Evolutionary conservation across 2,888 invertebrate species (phyloP).

Genomic region (Eupithecia tripunctaria): DNA sequence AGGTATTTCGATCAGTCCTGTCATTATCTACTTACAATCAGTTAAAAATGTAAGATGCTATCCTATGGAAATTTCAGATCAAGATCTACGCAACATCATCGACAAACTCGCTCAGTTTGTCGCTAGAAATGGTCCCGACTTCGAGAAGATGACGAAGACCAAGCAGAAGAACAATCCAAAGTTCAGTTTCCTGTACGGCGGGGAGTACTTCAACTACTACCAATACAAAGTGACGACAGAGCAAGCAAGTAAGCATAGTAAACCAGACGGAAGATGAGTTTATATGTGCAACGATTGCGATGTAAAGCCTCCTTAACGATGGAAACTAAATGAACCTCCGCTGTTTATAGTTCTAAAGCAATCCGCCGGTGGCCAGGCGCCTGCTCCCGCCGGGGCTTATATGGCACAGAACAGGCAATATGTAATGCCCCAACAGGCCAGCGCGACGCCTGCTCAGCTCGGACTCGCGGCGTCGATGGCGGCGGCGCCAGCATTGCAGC

Average conservation of each 20-base stretch:
- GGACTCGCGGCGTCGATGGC: slow-evolving; percentile 82
- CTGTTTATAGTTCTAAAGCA: slow-evolving; percentile 91
- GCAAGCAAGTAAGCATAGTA: slow-evolving; percentile 92
- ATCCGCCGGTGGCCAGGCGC: slow-evolving; percentile 84
- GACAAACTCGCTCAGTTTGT: slow-evolving; percentile 99
- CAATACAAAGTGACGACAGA: slow-evolving; percentile 97
- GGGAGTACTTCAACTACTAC: slow-evolving; percentile 98
- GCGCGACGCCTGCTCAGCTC: slow-evolving; percentile 83
- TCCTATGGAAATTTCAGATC: slow-evolving; percentile 86
- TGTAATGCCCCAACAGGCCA: slow-evolving; percentile 84
- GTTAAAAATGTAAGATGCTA: neutral
- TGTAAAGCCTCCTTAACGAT: slow-evolving; percentile 65
- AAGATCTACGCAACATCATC: slow-evolving; percentile 97
- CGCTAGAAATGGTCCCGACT: slow-evolving; percentile 99
- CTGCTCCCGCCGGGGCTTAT: slow-evolving; percentile 82
- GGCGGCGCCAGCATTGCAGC: slow-evolving; percentile 77
- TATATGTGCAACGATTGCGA: slow-evolving; percentile 74
- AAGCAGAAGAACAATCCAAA: slow-evolving; percentile 99
- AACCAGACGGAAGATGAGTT: slow-evolving; percentile 65
- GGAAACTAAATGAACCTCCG: slow-evolving; percentile 81
- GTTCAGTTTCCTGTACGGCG: slow-evolving; percentile 98
- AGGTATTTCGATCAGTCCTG: slow-evolving; percentile 69
- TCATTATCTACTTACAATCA: neutral
- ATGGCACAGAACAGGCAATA: slow-evolving; percentile 85
- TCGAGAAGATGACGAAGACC: slow-evolving; percentile 99